Evolutionary conservation across 2,888 invertebrate genomes (phyloP).

Genomic region (Microctonus hyperodae): DNA sequence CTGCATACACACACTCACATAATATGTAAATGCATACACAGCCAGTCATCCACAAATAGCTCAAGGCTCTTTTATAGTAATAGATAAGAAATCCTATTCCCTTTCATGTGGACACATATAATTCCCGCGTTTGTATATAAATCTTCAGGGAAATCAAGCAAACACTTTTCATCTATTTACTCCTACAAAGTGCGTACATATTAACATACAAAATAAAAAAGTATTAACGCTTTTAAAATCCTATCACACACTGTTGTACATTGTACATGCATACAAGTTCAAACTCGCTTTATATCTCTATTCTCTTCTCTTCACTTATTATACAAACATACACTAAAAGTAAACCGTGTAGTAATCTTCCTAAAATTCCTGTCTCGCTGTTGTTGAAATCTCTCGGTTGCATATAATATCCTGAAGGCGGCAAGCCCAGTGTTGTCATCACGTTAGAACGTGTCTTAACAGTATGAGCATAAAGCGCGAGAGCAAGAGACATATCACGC

Average conservation of each 20-base stretch:
- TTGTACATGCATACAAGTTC: conserved; percentile 8
- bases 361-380: background rate
- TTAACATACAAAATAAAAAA: background rate
- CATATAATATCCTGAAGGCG: too few relatives aligned
- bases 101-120: background rate
- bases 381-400: background rate
- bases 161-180: background rate
- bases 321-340: background rate
- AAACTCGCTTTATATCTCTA: background rate
- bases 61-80: conserved; percentile 1
- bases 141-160: background rate
- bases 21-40: too few relatives aligned
- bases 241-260: conserved; percentile 14
- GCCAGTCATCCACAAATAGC: conserved; percentile 16
- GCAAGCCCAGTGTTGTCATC: too few relatives aligned
- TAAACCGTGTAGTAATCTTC: conserved; percentile 16
- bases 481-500: too few relatives aligned
- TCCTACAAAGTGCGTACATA: background rate
- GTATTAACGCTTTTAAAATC: conserved; percentile 11
- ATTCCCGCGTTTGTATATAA: conserved; percentile 16
- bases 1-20: background rate
- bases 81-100: conserved; percentile 23
- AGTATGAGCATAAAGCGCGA: conserved; percentile 21
- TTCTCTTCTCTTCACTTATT: background rate
- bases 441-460: background rate